Base-by-base conservation (phyloP, 2,888 invertebrate species). In the Ferrisia virgata region DNA sequence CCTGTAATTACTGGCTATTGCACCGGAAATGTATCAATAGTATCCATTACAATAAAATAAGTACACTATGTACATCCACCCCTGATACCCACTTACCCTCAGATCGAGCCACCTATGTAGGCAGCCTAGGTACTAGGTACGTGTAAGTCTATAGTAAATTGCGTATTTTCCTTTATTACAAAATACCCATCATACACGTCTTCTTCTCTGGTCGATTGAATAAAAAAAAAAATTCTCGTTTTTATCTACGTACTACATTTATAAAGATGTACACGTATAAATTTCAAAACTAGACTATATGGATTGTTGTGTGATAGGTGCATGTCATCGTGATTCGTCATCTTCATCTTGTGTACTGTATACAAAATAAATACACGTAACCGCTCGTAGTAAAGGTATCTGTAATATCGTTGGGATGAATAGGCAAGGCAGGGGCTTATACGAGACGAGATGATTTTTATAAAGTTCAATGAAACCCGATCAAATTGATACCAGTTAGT, bases 401-500 rank as follows among this genome's bases (percentile, higher is more conserved):
- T 5, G 64, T 64, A n/a, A n/a, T n/a, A 28, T 64, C 64, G 5
- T 9, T 4, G 58, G 28, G 64, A 64, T 53, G 22, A 53, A 53
- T 43, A n/a, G n/a, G n/a, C n/a, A n/a, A n/a, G n/a, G n/a, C n/a
- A n/a, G n/a, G n/a, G n/a, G n/a, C n/a, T n/a, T n/a, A 8, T 58
- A 64, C 64, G 64, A 64, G 64, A 64, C 64, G 64, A 53, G 53
- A 28, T 64, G 28, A 64, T 64, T 53, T 53, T 53, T 22, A 15
- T 28, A 25, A 64, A 36, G 72, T 76, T 76, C 33, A 76, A 76
- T 36, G 72, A 76, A 76, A 76, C 72, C 72, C 22, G 72, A 76
- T 76, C 72, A 76, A 18, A 36, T 33, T 76, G 72, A 76, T 76
- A 76, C 72, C 36, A 36, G 72, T 76, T 76, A n/a, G 18, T 76